Conservation (phyloP, 2,888 invertebrate genomes). For the Athripsodes cinereus region DNA sequence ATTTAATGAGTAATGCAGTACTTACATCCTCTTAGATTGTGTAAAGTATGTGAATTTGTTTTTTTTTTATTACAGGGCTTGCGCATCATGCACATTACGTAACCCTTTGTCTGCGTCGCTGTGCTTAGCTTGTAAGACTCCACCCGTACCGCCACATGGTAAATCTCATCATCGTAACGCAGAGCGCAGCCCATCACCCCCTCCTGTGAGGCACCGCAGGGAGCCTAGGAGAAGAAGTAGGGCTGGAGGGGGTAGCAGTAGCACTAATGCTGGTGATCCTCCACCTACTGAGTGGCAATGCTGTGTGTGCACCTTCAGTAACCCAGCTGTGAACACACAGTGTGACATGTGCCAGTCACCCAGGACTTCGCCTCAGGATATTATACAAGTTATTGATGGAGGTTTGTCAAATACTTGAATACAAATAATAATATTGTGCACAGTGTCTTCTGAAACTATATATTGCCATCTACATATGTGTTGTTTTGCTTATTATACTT, state of each 20-base stretch:
- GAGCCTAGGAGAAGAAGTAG: slow-evolving; percentile 1
- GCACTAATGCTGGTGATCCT: background rate
- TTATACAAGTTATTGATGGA: slow-evolving; percentile 22
- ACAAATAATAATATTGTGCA: too few species aligned
- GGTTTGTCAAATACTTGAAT: slow-evolving; percentile 9
- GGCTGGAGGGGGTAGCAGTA: background rate
- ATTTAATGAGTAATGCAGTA: too few species aligned
- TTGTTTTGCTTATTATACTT: too few species aligned
- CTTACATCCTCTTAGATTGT: too few species aligned
- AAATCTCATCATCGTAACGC: background rate
- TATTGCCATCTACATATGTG: too few species aligned
- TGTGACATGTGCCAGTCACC: slow-evolving; percentile 76
- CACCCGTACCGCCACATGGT: slow-evolving; percentile 42
- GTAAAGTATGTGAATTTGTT: too few species aligned
- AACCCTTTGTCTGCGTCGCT: slow-evolving; percentile 62
- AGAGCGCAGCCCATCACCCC: slow-evolving; percentile 8
- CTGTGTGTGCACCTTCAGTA: slow-evolving; percentile 74
- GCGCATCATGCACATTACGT: slow-evolving; percentile 74
- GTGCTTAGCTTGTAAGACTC: slow-evolving; percentile 75
- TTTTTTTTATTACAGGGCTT: slow-evolving; percentile 47
- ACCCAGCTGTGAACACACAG: slow-evolving; percentile 48
- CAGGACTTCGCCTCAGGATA: slow-evolving; percentile 30
- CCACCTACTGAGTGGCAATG: slow-evolving; percentile 58
- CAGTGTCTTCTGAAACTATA: too few species aligned
- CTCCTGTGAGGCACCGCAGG: slow-evolving; percentile 5